Conservation (phyloP, 2,113 vertebrate genomes). For the Neodon shergylaensis region DNA sequence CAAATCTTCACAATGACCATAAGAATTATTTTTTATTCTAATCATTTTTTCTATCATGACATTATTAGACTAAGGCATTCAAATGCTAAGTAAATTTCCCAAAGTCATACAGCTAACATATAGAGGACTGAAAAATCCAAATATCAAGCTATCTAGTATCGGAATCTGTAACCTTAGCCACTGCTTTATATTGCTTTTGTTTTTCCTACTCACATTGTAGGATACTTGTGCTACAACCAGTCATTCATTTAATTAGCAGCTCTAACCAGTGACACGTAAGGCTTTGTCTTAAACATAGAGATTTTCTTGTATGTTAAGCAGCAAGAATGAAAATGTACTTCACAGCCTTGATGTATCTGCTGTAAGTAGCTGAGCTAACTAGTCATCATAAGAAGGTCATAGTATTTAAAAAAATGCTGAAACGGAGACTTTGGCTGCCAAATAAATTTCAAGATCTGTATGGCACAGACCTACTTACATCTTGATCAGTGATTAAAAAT, state of each 20-base stretch:
- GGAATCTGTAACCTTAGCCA: background rate
- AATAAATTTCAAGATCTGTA: slow-evolving; percentile 35
- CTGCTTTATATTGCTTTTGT: background rate
- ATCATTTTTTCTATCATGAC: background rate
- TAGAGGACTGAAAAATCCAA: background rate
- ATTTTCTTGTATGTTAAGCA: slow-evolving; percentile 5
- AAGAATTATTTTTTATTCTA: background rate
- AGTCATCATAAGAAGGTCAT: background rate
- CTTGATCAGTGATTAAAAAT: background rate
- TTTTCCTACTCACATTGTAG: background rate
- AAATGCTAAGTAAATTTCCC: background rate
- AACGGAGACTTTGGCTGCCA: background rate
- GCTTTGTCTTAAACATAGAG: background rate
- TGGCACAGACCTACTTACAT: slow-evolving; percentile 44
- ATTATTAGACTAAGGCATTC: background rate
- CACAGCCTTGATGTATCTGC: background rate
- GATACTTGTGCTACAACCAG: background rate
- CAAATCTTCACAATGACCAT: background rate
- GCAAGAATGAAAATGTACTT: background rate
- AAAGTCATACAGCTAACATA: background rate
- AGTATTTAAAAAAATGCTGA: background rate
- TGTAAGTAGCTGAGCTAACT: background rate
- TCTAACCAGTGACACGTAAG: background rate
- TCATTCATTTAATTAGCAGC: background rate
- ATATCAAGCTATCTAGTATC: background rate